Evolutionary conservation across 2,797 vertebrate species (phyloP), one percentile per base, ranked within the genome.

Genomic region (Perodicticus potto): DNA sequence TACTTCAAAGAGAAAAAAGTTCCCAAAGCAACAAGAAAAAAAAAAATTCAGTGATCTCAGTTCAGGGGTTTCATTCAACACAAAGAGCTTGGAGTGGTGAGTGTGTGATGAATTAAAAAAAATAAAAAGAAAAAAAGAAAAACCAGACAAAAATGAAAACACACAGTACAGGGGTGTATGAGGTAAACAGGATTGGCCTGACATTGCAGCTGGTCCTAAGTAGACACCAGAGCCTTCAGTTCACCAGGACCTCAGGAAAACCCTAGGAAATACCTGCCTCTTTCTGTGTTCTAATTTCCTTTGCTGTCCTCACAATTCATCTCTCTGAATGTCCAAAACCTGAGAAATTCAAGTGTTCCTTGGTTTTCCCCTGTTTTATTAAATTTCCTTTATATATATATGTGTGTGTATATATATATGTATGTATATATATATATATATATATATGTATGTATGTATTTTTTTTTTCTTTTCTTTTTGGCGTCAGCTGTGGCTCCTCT

Each of bases 401-500:
- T 53, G 7, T 84, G 7, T 86, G 6, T 89, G 3, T 87, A n/a
- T 81, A n/a, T 86, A 13, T 80, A 29, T 82, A 11, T 82, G 5
- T 88, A 13, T 81, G 37, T 82, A 34, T 84, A 2, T 77, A 53
- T 57, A 45, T 45, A 45, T 89, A 5, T 87, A n/a, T 81, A 29
- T 86, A 13, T 80, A 29, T 82, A 11, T 82, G 5, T 88, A 13
- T 81, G 37, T 82, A 34, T 84, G 1, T 78, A 43, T 57, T 86
- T 49, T 49, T 78, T 59, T 57, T 86, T 63, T 92, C 76, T 94
- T 55, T 84, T 61, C 70, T 98, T 98, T 99, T 99, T 99, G 99
- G 99, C 98, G 98, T 99, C 98, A 98, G 97, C 98, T 98, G 95
- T 98, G 98, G 97, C 98, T 99, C 53, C 81, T 32, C 13, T 80